phyloP scores from a whole-genome alignment of 2,797 vertebrate species.

The Scolopax bukidnonensis region DNA sequence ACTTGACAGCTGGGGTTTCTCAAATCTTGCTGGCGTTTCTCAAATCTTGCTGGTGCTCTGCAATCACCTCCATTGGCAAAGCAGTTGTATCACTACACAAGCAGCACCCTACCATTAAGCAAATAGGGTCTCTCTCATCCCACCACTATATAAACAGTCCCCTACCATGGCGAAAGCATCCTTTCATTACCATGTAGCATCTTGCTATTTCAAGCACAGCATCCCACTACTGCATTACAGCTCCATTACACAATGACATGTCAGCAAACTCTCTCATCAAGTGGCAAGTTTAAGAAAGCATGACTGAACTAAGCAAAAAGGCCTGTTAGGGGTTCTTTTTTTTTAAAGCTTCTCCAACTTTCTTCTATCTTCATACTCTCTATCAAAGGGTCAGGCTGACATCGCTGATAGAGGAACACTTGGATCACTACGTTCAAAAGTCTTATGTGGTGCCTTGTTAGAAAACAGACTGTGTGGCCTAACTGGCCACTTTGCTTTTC shows the following conservation, averaged over 20 bases:
- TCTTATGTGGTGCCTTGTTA: not conserved
- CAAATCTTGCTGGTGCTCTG: not conserved
- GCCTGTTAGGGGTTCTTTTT: not conserved
- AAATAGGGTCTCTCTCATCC: constrained; percentile 29
- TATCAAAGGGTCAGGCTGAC: not conserved
- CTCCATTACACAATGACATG: not conserved
- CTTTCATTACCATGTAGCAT: not conserved
- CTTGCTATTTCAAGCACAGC: not conserved
- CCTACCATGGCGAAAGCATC: constrained; percentile 3
- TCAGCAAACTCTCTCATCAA: not conserved
- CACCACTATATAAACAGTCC: constrained; percentile 21
- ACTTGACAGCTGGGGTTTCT: constrained; percentile 57
- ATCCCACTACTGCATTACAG: not conserved
- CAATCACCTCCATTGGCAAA: not conserved
- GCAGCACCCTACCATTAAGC: constrained; percentile 46
- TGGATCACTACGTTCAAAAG: not conserved
- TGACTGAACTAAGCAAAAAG: not conserved
- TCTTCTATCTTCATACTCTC: not conserved
- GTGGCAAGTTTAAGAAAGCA: not conserved
- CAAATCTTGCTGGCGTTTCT: not conserved
- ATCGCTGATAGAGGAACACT: not conserved
- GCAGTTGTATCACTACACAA: not conserved
- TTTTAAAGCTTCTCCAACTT: not conserved
- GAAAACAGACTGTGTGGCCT: not conserved
- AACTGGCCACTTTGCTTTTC: not conserved